Base-by-base conservation (phyloP, 2,113 vertebrate species). In the Lepus americanus region DNA sequence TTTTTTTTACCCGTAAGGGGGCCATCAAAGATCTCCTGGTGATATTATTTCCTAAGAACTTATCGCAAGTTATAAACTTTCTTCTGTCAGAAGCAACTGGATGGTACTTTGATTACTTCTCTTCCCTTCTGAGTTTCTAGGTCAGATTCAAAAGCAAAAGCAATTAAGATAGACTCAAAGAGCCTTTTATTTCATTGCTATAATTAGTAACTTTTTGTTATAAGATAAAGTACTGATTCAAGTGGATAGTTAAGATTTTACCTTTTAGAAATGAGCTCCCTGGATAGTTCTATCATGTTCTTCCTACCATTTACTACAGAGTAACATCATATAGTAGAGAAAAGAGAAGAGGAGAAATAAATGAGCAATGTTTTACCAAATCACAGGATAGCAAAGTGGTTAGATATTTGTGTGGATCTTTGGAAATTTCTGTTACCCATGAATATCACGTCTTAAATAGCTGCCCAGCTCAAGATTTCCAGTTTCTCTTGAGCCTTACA, bases 1-100 rank as follows among this genome's bases (percentile, higher is more conserved):
- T 92, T 97, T 95, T 96, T 95, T 96, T 96, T 80, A 91, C 89
- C 94, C 89, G 53, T 96, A 96, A 97, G 83, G 83, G 97, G 86
- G 7, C 89, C 96, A 95, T 96, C 95, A 95, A 89, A 96, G 95
- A 96, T 95, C 94, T 94, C 95, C 87, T 97, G 82, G 95, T 94
- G 87, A 87, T 96, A 89, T 82, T 94, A 95, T 96, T 96, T 97
- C 29, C 87, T 81, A 93, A 94, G 84, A 95, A 96, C 74, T 92
- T 94, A 83, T 81, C 22, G 36, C 67, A 76, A 72, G 90, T 96
- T 96, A 77, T 94, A 95, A 96, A 97, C 95, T 95, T 95, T n/a
- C 78, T 96, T 95, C 92, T 95, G 82, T 96, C 89, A 78, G 78
- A 94, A 95, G 69, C 14, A 0, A 91, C 91, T 87, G 67, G 79